Evolutionary conservation across 1,140 invertebrate genomes (phyloP).

Genomic region (Megathymus violae): DNA sequence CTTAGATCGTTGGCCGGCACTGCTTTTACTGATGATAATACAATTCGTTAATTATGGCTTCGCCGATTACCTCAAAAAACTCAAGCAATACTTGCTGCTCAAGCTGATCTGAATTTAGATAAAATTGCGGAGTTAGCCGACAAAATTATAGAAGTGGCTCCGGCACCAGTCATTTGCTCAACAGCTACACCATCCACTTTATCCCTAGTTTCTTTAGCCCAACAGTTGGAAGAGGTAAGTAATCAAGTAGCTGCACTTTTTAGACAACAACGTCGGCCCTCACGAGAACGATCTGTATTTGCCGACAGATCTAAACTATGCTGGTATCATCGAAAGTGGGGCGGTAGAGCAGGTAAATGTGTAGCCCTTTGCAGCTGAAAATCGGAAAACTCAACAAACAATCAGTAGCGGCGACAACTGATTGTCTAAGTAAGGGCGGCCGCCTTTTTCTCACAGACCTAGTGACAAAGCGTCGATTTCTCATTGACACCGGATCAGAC

Average conservation of each 20-base stretch:
- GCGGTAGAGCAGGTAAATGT: conserved; percentile 15
- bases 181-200: too few relatives aligned
- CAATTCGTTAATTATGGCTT: conserved; percentile 38
- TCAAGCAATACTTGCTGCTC: conserved; percentile 38
- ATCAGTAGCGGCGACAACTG: conserved; percentile 29
- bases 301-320: conserved; percentile 11
- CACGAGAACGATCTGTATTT: too few relatives aligned
- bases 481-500: conserved; percentile 29
- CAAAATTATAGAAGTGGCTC: conserved; percentile 34
- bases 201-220: too few relatives aligned
- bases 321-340: conserved; percentile 32
- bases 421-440: conserved; percentile 21
- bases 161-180: not conserved
- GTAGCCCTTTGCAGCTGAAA: conserved; percentile 19
- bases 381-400: conserved; percentile 27
- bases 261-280: too few relatives aligned
- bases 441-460: conserved; percentile 34
- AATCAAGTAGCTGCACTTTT: too few relatives aligned
- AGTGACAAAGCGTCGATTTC: not conserved
- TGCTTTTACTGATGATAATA: conserved; percentile 35
- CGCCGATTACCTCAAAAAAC: conserved; percentile 37
- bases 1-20: conserved; percentile 42
- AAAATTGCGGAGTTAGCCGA: conserved; percentile 38
- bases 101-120: conserved; percentile 33
- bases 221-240: too few relatives aligned